Evolutionary conservation across 2,888 invertebrate species (phyloP).

Genomic region (Cyclophora punctaria): DNA sequence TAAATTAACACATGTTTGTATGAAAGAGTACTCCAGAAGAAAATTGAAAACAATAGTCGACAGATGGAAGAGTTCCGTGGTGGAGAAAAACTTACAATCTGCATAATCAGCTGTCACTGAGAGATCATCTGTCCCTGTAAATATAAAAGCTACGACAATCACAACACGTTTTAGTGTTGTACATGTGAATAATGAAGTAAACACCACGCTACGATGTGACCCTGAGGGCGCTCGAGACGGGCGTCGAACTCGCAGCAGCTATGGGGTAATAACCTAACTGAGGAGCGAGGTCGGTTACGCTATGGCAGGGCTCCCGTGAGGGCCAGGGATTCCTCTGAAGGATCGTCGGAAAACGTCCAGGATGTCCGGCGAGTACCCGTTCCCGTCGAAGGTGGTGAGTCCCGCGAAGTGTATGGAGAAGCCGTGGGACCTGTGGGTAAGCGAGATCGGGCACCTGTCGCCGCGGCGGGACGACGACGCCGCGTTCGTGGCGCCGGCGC

Average conservation of each 20-base stretch:
- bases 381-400: conserved; percentile 59
- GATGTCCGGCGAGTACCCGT: conserved; percentile 65
- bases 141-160: conserved; percentile 72
- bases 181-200: conserved; percentile 58
- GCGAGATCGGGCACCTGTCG: conserved; percentile 65
- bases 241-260: conserved; percentile 44
- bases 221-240: conserved; percentile 39
- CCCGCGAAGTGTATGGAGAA: conserved; percentile 68
- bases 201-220: conserved; percentile 57
- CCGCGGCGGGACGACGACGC: conserved; percentile 58
- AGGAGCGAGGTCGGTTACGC: conserved; percentile 53
- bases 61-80: conserved; percentile 68
- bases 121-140: conserved; percentile 76
- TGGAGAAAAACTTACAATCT: conserved; percentile 73
- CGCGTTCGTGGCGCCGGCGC: conserved; percentile 45
- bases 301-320: conserved; percentile 63
- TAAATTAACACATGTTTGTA: conserved; percentile 42
- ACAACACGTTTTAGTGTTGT: conserved; percentile 55
- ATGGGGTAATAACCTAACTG: conserved; percentile 74
- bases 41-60: conserved; percentile 48
- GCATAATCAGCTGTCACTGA: conserved; percentile 77
- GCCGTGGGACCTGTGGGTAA: conserved; percentile 71
- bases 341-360: conserved; percentile 43
- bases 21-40: conserved; percentile 38
- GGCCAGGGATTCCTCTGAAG: conserved; percentile 37